phyloP scores from a whole-genome alignment of 2,113 vertebrate genomes.

The Colinus virginianus region DNA sequence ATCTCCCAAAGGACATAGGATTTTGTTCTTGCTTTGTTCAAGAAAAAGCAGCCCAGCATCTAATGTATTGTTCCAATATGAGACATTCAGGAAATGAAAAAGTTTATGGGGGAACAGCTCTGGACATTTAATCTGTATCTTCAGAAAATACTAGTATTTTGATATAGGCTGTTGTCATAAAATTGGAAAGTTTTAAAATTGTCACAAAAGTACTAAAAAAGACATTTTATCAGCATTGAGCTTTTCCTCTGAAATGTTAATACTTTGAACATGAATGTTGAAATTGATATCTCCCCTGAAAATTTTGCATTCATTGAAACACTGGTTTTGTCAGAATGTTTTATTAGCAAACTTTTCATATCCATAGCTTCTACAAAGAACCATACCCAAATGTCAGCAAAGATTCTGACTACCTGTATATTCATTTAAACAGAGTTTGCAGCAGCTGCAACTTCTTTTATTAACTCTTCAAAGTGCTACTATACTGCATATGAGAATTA shows the following conservation, averaged over 20 bases:
- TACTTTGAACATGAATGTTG: not conserved
- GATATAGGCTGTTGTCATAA: not conserved
- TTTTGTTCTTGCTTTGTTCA: conserved; percentile 13
- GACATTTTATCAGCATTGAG: not conserved
- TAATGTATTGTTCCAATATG: conserved; percentile 22
- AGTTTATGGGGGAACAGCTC: not conserved
- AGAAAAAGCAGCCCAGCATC: conserved; percentile 18
- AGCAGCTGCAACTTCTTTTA: not conserved
- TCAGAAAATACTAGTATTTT: conserved; percentile 3
- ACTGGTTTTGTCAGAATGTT: not conserved
- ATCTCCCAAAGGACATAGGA: not conserved
- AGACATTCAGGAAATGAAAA: conserved; percentile 26
- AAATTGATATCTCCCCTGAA: not conserved
- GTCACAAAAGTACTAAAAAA: not conserved
- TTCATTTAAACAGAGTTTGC: not conserved
- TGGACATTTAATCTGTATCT: not conserved
- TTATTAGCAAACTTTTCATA: not conserved
- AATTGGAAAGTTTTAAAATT: conserved; percentile 5
- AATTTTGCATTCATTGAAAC: not conserved
- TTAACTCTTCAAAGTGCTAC: not conserved
- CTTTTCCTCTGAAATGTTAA: conserved; percentile 19
- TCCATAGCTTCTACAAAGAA: not conserved
- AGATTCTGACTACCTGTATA: not conserved
- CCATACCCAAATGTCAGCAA: not conserved
- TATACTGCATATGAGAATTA: not conserved